Percentiles rank a stretch among this genome's conserved stretches.
Conservation (phyloP, 2,888 invertebrate species). For the Nesidiocoris tenuis region DNA sequence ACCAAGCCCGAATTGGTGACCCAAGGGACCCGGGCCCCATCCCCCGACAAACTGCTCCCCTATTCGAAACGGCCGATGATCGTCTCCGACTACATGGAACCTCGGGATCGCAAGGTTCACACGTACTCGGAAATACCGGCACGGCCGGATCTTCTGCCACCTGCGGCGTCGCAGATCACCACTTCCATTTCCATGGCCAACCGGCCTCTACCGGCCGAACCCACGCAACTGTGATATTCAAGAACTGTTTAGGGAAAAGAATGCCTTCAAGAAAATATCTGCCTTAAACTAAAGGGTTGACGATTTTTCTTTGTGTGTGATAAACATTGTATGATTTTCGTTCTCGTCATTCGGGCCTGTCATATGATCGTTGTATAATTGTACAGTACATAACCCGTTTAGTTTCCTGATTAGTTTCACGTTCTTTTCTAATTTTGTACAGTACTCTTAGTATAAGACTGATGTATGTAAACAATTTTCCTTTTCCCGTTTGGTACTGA, state of each 20-base stretch:
- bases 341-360: slow-evolving; percentile 5
- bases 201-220: slow-evolving; percentile 69
- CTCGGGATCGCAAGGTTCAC: slow-evolving; percentile 57
- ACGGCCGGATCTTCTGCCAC: slow-evolving; percentile 51
- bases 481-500: slow-evolving; percentile 24
- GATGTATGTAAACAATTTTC: slow-evolving; percentile 22
- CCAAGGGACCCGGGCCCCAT: slow-evolving; percentile 62
- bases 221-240: slow-evolving; percentile 53
- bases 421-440: slow-evolving; percentile 17
- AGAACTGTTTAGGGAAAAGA: background rate
- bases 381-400: background rate
- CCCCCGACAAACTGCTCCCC: slow-evolving; percentile 61
- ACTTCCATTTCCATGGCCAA: slow-evolving; percentile 60
- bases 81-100: slow-evolving; percentile 57
- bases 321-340: slow-evolving; percentile 27
- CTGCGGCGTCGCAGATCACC: slow-evolving; percentile 9
- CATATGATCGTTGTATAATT: slow-evolving; percentile 21
- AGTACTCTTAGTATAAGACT: slow-evolving; percentile 40
- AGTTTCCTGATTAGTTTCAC: background rate
- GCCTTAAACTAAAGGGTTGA: slow-evolving; percentile 43
- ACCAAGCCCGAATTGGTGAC: slow-evolving; percentile 47
- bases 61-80: slow-evolving; percentile 55
- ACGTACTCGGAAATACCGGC: slow-evolving; percentile 64
- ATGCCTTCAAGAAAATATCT: slow-evolving; percentile 44
- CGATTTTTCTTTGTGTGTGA: slow-evolving; percentile 38